A percentile compares a stretch with the other conserved stretches of the same genome.
Evolutionary conservation across 2,888 invertebrate species (phyloP).

Genomic region (Dexiosoma caninum): DNA sequence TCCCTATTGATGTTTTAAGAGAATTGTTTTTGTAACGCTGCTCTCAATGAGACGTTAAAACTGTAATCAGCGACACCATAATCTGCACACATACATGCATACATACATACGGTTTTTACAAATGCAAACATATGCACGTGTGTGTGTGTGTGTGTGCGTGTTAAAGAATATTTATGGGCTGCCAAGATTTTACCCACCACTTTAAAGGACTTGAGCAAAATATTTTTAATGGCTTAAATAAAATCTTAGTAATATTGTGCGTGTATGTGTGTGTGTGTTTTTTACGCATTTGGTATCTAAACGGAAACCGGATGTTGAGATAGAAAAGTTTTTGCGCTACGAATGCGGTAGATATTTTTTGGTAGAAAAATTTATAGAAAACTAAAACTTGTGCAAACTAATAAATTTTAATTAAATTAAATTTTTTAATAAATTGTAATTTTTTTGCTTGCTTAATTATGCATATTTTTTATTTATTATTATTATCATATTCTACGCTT

Average conservation of each 20-base stretch:
- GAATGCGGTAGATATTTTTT: not conserved
- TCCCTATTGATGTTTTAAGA: conserved; percentile 4
- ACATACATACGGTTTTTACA: not conserved
- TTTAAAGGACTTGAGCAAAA: conserved; percentile 20
- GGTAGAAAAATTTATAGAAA: no score
- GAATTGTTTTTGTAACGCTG: not conserved
- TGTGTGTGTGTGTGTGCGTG: no score
- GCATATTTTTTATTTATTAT: no score
- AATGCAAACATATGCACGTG: not conserved
- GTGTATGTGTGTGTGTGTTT: conserved; percentile 26
- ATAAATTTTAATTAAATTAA: no score
- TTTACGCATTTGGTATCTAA: conserved; percentile 48
- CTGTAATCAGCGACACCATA: conserved; percentile 49
- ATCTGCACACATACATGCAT: not conserved
- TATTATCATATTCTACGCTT: no score
- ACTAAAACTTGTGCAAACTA: no score
- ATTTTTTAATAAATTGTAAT: no score
- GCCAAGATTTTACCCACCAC: not conserved
- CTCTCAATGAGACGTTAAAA: conserved; percentile 23
- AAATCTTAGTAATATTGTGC: not conserved
- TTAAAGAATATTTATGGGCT: not conserved
- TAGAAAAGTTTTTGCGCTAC: conserved; percentile 12
- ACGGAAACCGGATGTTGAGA: conserved; percentile 53
- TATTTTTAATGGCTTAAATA: no score
- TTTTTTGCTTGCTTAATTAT: no score